Evolutionary conservation across 2,888 invertebrate genomes (phyloP), one percentile per base, ranked within the genome.

Genomic region (Altica lythri): DNA sequence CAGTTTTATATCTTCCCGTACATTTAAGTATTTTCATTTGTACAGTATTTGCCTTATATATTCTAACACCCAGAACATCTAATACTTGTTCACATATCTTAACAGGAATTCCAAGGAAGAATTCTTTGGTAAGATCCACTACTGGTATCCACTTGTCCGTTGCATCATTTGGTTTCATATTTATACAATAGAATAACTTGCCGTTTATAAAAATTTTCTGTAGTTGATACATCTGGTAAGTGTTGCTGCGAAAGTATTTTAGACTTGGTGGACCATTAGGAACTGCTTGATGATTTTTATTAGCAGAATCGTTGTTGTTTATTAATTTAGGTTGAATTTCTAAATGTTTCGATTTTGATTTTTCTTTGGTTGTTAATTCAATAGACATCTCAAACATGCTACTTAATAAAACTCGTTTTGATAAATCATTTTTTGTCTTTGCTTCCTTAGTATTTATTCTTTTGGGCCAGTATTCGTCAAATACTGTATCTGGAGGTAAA

Each of bases 401-500:
- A n/a, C n/a, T n/a, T n/a, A n/a, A n/a, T n/a, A n/a, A n/a, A n/a
- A n/a, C n/a, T n/a, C n/a, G n/a, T n/a, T n/a, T n/a, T n/a, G n/a
- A n/a, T n/a, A n/a, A n/a, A n/a, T n/a, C n/a, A n/a, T n/a, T n/a
- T n/a, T n/a, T n/a, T n/a, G n/a, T n/a, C n/a, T n/a, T n/a, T n/a
- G n/a, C n/a, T n/a, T n/a, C n/a, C n/a, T n/a, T n/a, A n/a, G n/a
- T n/a, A n/a, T n/a, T n/a, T n/a, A n/a, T n/a, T n/a, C 40, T 47
- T 4, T 10, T 27, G 4, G 93, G 93, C 93, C 94, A 94, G 75
- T 92, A 93, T 68, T 93, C 92, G 73, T 93, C 93, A 71, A 93
- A 93, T 64, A 88, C 85, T 0, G 93, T 92, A 16, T 90, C 90
- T 4, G 89, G 89, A 0, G 92, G 92, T 68, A 93, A 93, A 72